Evolutionary conservation across 2,797 vertebrate species (phyloP).

Genomic region (Poliocrania exsul): DNA sequence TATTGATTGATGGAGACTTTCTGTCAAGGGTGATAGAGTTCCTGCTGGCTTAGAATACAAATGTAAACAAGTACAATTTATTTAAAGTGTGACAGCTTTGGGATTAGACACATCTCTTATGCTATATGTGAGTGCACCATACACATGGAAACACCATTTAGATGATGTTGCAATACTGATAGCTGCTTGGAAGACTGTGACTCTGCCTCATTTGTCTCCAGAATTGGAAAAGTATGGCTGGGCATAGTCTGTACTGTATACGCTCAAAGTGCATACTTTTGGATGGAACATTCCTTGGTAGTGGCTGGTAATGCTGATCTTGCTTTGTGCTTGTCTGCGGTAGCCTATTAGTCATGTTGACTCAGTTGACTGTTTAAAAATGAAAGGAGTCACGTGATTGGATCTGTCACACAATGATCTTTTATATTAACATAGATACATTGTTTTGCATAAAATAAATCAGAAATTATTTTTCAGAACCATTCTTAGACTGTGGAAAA

Average conservation of each 20-base stretch:
- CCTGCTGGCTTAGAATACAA: background rate
- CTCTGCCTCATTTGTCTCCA: background rate
- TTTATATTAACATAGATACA: background rate
- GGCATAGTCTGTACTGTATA: accelerated
- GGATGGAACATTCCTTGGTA: background rate
- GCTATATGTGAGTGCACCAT: background rate
- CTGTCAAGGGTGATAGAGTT: background rate
- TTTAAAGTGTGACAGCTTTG: background rate
- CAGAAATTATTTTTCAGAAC: background rate
- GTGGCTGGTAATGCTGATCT: background rate
- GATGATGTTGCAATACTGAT: background rate
- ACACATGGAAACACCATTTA: background rate
- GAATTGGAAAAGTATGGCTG: background rate
- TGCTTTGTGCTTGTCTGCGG: background rate
- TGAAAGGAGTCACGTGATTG: background rate
- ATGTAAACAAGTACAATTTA: background rate
- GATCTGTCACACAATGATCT: background rate
- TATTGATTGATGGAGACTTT: background rate
- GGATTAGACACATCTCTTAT: background rate
- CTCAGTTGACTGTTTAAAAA: background rate
- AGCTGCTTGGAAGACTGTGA: background rate
- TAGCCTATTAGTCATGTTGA: accelerated
- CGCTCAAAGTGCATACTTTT: background rate
- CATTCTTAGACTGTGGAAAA: background rate
- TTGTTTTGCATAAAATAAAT: background rate